Evolutionary conservation across 2,113 vertebrate species (phyloP).

Genomic region (Scomber colias): DNA sequence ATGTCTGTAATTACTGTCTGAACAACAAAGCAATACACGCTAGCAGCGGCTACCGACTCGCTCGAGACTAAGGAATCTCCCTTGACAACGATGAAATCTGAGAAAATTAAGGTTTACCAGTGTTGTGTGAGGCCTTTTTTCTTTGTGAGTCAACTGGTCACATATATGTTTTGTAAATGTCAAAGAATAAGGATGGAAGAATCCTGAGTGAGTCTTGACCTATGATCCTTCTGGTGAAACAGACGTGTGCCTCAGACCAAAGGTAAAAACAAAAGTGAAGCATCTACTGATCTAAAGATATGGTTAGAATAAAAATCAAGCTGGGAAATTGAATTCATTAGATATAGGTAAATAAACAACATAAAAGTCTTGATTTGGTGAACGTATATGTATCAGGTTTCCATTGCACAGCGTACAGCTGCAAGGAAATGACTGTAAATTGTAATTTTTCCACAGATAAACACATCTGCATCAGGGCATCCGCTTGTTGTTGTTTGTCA

Average conservation of each 20-base stretch:
- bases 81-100: slow-evolving; percentile 20
- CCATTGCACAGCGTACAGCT: neutral
- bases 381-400: neutral
- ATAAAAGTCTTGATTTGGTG: neutral
- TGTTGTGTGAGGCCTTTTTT: neutral
- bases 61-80: slow-evolving; percentile 43
- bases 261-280: neutral
- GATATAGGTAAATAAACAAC: too few relatives aligned
- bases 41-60: slow-evolving; percentile 35
- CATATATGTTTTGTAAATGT: neutral
- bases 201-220: neutral
- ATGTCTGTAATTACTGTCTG: slow-evolving; percentile 77
- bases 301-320: neutral
- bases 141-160: neutral
- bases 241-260: too few relatives aligned
- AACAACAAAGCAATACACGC: slow-evolving; percentile 71
- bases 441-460: neutral
- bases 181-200: neutral
- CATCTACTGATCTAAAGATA: neutral
- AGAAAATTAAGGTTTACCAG: neutral
- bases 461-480: slow-evolving; percentile 11
- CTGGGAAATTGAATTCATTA: neutral
- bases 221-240: neutral
- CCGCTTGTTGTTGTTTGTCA: slow-evolving; percentile 26
- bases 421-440: neutral